Percentiles rank a stretch among this genome's conserved stretches.
Conservation (phyloP, 1,140 invertebrate species). For the Drosophila watanabei region DNA sequence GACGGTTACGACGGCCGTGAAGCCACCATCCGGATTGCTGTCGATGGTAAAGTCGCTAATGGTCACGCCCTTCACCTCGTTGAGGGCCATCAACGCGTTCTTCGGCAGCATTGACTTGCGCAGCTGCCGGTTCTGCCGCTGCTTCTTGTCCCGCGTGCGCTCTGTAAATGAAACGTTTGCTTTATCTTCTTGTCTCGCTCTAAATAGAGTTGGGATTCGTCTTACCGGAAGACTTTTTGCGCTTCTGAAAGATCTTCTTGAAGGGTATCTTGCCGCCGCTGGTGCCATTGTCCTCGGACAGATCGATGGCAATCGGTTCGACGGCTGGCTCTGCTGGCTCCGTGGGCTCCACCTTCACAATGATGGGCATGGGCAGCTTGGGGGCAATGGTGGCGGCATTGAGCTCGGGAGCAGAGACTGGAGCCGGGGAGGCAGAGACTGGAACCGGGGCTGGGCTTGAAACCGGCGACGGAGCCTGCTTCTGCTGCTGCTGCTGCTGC, state of each 20-base stretch:
- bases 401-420: neutral
- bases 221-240: slow-evolving; percentile 84
- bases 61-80: slow-evolving; percentile 90
- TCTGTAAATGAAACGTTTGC: slow-evolving; percentile 39
- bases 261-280: slow-evolving; percentile 73
- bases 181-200: neutral
- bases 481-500: neutral
- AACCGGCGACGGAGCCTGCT: neutral
- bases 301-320: slow-evolving; percentile 7
- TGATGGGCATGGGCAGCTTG: slow-evolving; percentile 26
- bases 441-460: neutral
- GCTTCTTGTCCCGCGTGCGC: slow-evolving; percentile 87
- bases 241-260: slow-evolving; percentile 80
- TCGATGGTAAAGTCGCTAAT: slow-evolving; percentile 83
- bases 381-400: neutral
- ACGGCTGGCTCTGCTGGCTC: neutral
- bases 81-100: slow-evolving; percentile 94
- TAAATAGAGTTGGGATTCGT: neutral
- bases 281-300: slow-evolving; percentile 31
- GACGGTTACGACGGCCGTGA: slow-evolving; percentile 78
- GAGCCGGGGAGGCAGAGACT: neutral
- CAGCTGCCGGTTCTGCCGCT: slow-evolving; percentile 89
- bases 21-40: slow-evolving; percentile 71
- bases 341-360: slow-evolving; percentile 48
- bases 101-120: slow-evolving; percentile 91